Conservation (phyloP, 2,888 invertebrate genomes). For the Drosophila tripunctata region DNA sequence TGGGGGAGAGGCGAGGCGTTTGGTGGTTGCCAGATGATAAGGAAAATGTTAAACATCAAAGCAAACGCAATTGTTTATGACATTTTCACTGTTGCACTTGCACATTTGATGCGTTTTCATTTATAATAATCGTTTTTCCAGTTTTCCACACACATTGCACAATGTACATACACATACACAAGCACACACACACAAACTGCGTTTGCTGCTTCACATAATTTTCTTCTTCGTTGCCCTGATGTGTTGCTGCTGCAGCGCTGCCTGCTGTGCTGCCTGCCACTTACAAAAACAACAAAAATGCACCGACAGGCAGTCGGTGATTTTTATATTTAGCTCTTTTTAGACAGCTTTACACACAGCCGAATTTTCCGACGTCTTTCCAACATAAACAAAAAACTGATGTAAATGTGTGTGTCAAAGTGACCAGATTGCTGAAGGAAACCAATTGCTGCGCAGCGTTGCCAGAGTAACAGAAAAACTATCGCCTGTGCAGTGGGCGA, state of each 20-base stretch:
- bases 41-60: conserved; percentile 59
- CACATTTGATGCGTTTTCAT: conserved; percentile 67
- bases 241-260: conserved; percentile 43
- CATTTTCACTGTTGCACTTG: conserved; percentile 52
- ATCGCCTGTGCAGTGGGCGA: neutral
- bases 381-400: conserved; percentile 75
- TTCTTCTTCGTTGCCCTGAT: conserved; percentile 53
- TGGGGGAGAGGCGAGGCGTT: conserved; percentile 31
- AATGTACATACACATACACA: conserved; percentile 53
- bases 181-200: conserved; percentile 55
- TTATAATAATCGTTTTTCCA: conserved; percentile 60
- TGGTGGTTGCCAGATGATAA: too few relatives aligned
- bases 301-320: conserved; percentile 59
- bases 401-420: conserved; percentile 48
- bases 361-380: conserved; percentile 69
- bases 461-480: conserved; percentile 31
- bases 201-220: conserved; percentile 69
- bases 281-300: conserved; percentile 64
- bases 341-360: conserved; percentile 74
- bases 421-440: conserved; percentile 33
- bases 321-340: conserved; percentile 78
- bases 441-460: conserved; percentile 17
- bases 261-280: conserved; percentile 48
- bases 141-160: conserved; percentile 62
- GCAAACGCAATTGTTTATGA: conserved; percentile 23